These are phyloP conservation scores for Gadopsis marmoratus DNA, from an alignment of 2,797 vertebrate genomes.

Conservation along the genomic window DNA sequence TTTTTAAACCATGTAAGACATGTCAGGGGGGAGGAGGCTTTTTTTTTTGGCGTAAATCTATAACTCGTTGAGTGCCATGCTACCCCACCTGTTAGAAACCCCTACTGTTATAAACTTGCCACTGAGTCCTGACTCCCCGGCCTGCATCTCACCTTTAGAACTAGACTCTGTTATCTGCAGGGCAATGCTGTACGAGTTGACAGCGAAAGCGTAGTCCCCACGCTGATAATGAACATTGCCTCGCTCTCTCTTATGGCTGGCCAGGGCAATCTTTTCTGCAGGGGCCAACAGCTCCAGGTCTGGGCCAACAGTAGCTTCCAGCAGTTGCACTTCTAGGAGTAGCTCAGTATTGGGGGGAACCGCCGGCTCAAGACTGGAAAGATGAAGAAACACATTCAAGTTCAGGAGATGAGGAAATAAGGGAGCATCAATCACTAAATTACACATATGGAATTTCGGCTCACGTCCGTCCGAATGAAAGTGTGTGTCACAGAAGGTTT, in stretches of 20 bases:
- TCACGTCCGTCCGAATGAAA: background rate
- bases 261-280: conserved; percentile 86
- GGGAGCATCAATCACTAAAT: background rate
- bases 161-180: conserved; percentile 91
- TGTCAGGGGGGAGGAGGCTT: no score
- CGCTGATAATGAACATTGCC: conserved; percentile 95
- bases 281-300: conserved; percentile 92
- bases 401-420: background rate
- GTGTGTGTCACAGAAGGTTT: background rate
- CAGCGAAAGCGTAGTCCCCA: conserved; percentile 91
- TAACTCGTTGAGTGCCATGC: background rate
- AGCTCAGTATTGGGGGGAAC: conserved; percentile 87
- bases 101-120: background rate
- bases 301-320: conserved; percentile 83
- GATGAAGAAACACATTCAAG: background rate
- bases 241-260: conserved; percentile 90
- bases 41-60: background rate
- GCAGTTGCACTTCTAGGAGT: conserved; percentile 89
- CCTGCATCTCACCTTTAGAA: conserved; percentile 89
- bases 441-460: background rate
- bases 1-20: background rate
- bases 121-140: background rate
- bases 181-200: conserved; percentile 95
- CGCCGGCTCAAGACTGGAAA: conserved; percentile 81
- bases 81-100: background rate